Evolutionary conservation across 2,888 invertebrate species (phyloP).

Genomic region (Acronicta aceris): DNA sequence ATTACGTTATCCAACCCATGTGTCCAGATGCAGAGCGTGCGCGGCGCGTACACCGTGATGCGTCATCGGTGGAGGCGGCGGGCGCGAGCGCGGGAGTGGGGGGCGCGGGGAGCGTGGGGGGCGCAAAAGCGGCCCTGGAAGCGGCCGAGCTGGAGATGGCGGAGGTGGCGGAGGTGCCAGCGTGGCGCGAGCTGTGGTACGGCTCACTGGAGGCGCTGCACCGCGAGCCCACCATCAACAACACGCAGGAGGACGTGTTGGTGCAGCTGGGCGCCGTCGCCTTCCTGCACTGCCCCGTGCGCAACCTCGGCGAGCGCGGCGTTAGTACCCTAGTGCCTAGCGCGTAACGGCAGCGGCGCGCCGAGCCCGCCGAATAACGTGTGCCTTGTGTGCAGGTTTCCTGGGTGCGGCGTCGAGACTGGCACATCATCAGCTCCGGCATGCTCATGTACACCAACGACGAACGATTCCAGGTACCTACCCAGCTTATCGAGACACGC

Average conservation of each 20-base stretch:
- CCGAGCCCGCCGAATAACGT: constrained; percentile 1
- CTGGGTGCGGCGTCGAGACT: constrained; percentile 97
- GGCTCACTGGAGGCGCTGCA: constrained; percentile 81
- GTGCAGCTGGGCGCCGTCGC: constrained; percentile 94
- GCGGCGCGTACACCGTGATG: constrained; percentile 48
- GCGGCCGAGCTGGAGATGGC: constrained; percentile 61
- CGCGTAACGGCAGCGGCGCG: neutral
- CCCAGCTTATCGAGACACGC: no score
- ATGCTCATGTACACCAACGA: constrained; percentile 97
- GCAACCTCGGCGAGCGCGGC: constrained; percentile 93
- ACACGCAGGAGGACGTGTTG: constrained; percentile 93
- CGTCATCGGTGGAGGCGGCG: constrained; percentile 34
- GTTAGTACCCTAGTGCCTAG: constrained; percentile 73
- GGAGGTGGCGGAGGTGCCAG: constrained; percentile 78
- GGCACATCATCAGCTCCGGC: constrained; percentile 97
- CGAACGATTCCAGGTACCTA: constrained; percentile 91
- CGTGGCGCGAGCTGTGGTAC: constrained; percentile 91
- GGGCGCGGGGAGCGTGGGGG: constrained; percentile 24
- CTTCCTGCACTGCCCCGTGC: constrained; percentile 94
- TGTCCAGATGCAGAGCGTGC: constrained; percentile 16
- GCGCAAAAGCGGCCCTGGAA: constrained; percentile 40
- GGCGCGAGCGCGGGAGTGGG: constrained; percentile 19
- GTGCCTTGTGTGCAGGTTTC: constrained; percentile 91
- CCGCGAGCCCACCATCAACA: constrained; percentile 90
- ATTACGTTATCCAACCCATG: no score